Conservation (phyloP, 2,797 vertebrate genomes). For the Eospalax fontanierii region DNA sequence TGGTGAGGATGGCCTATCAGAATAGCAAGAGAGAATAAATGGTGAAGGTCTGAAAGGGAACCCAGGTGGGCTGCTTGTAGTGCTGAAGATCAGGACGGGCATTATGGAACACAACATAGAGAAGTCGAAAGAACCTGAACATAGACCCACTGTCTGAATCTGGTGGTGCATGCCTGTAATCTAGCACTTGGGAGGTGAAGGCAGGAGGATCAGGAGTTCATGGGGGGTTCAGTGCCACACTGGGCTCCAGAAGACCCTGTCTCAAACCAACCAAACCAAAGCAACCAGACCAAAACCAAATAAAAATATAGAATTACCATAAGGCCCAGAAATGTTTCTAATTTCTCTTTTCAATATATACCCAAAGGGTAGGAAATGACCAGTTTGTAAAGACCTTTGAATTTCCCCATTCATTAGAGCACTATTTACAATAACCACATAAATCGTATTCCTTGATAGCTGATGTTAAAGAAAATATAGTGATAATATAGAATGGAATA, state of each 20-base stretch:
- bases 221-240: neutral
- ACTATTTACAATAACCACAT: neutral
- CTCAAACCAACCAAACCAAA: neutral
- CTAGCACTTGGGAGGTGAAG: neutral
- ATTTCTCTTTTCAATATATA: neutral
- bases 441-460: no score
- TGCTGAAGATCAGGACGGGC: neutral
- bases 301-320: neutral
- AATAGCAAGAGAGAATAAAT: neutral
- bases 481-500: neutral
- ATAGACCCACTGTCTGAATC: neutral
- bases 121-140: neutral
- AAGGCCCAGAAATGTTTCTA: neutral
- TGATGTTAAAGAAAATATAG: neutral
- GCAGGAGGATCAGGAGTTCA: neutral
- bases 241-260: neutral
- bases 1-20: neutral
- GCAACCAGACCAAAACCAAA: neutral
- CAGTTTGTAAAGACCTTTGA: neutral
- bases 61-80: no score
- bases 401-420: neutral
- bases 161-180: neutral
- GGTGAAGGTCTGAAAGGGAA: neutral
- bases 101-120: neutral
- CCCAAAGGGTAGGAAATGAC: neutral